Evolutionary conservation across 2,888 invertebrate genomes (phyloP).

Genomic region (Abscondita cerata): DNA sequence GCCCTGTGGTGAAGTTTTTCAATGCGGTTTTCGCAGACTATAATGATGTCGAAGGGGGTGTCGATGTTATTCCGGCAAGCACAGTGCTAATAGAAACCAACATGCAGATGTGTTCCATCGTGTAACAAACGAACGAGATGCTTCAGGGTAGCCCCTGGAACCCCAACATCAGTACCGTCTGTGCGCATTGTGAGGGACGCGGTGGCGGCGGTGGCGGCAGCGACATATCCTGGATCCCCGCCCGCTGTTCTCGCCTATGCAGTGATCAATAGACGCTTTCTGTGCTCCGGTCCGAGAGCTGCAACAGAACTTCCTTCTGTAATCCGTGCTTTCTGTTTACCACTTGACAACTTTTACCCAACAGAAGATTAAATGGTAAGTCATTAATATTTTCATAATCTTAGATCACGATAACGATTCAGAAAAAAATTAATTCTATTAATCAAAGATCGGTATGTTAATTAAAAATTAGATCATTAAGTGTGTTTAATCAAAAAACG

Average conservation of each 20-base stretch:
- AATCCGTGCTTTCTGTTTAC: constrained; percentile 37
- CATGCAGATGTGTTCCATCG: constrained; percentile 39
- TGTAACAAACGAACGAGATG: constrained; percentile 20
- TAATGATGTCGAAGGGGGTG: constrained; percentile 12
- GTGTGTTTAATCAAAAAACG: too few relatives aligned
- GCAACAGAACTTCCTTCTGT: constrained; percentile 28
- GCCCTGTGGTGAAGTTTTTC: too few relatives aligned
- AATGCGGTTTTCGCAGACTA: not conserved
- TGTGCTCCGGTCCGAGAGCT: constrained; percentile 45
- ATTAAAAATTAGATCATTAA: too few relatives aligned
- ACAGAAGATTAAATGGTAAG: constrained; percentile 3
- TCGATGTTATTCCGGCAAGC: constrained; percentile 23
- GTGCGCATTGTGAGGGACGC: constrained; percentile 45
- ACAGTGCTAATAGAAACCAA: constrained; percentile 39
- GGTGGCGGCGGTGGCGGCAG: constrained; percentile 45
- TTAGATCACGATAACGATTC: too few relatives aligned
- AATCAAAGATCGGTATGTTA: too few relatives aligned
- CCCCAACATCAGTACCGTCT: constrained; percentile 37
- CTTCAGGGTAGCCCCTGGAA: constrained; percentile 33
- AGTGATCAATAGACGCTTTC: constrained; percentile 50
- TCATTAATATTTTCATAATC: not conserved
- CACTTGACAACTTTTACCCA: constrained; percentile 23
- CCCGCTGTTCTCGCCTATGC: constrained; percentile 50
- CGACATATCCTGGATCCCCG: constrained; percentile 48
- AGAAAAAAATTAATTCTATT: too few relatives aligned